Conservation (phyloP, 1,140 invertebrate species). For the Philotrypesis tridentata region DNA sequence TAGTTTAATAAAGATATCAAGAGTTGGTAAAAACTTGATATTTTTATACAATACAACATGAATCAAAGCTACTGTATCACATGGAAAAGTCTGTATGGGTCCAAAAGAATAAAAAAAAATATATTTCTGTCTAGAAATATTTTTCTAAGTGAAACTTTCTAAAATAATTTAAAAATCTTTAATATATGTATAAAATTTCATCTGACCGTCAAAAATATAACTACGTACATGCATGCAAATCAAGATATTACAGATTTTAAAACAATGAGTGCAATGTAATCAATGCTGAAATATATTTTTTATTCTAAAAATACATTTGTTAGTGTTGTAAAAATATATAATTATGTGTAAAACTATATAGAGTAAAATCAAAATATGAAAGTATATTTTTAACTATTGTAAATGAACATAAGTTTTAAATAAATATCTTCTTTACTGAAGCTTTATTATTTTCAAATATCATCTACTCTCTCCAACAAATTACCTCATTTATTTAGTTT, state of each 20-base stretch:
- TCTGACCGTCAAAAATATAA: neutral
- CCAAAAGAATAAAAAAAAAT: constrained; percentile 28
- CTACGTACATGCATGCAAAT: neutral
- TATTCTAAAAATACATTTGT: constrained; percentile 13
- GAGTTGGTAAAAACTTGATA: too few species aligned
- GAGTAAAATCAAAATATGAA: constrained; percentile 21
- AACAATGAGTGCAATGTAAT: constrained; percentile 14
- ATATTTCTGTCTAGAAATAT: constrained; percentile 16
- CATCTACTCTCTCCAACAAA: neutral
- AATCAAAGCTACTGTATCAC: constrained; percentile 2
- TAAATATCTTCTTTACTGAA: neutral
- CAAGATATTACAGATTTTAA: neutral
- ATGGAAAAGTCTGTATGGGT: constrained; percentile 25
- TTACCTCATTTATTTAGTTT: too few species aligned
- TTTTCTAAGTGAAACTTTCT: neutral
- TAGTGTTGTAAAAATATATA: constrained; percentile 6
- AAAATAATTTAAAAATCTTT: constrained; percentile 25
- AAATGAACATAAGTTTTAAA: neutral
- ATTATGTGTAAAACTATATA: neutral
- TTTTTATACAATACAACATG: neutral
- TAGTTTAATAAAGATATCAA: neutral
- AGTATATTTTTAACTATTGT: constrained; percentile 41
- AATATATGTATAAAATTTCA: neutral
- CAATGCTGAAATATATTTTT: constrained; percentile 23
- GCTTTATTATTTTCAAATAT: neutral